Percentiles rank a stretch among this genome's conserved stretches.
These are phyloP conservation scores for Eulemur mongoz DNA, from an alignment of 2,797 vertebrate genomes.

Conservation along the genomic window DNA sequence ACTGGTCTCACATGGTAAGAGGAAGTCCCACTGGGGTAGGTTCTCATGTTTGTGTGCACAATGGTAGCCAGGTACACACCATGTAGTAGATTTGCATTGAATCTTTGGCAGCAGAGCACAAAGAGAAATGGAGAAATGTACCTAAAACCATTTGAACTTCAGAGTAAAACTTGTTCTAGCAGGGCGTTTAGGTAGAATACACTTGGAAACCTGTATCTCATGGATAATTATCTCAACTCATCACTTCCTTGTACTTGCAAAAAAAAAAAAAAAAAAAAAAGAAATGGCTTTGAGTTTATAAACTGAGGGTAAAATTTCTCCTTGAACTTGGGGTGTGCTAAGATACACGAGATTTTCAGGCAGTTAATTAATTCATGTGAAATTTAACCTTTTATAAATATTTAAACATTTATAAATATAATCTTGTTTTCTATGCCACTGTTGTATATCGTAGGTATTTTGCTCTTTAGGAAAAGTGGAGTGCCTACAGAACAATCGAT, in stretches of 20 bases:
- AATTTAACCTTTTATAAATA: not conserved
- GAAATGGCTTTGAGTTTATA: not conserved
- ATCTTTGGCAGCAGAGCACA: not conserved
- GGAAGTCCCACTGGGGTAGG: too few relatives aligned
- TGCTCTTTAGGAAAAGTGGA: constrained; percentile 33
- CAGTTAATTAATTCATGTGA: not conserved
- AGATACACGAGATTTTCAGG: not conserved
- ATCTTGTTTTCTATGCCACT: not conserved
- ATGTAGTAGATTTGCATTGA: not conserved
- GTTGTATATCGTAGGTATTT: not conserved
- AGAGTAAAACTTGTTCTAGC: not conserved
- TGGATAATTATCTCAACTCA: not conserved
- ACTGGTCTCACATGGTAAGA: not conserved
- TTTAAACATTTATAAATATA: not conserved
- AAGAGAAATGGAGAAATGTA: not conserved
- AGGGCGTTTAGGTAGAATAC: not conserved
- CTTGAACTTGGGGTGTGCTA: not conserved
- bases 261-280: too few relatives aligned
- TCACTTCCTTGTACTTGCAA: not conserved
- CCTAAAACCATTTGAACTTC: not conserved
- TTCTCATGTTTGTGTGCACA: not conserved
- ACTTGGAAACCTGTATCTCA: not conserved
- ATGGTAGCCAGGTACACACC: fast-evolving
- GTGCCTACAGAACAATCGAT: constrained; percentile 39
- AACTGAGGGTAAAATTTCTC: not conserved